phyloP scores from a whole-genome alignment of 1,140 invertebrate genomes.

The Drosophila lowei region DNA sequence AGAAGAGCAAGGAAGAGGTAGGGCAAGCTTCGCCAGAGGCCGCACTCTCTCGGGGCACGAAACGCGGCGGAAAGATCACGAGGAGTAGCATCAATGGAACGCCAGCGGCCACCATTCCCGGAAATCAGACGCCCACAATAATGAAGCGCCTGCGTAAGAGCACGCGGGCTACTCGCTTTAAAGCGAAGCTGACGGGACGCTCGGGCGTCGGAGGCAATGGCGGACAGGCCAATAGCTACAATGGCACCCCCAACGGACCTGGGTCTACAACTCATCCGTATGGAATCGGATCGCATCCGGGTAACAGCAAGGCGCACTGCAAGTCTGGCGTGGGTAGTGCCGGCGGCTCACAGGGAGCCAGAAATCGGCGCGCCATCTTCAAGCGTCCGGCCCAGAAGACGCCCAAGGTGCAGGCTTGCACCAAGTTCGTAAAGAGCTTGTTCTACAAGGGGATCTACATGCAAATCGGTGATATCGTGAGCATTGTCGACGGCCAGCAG shows the following conservation, averaged over 20 bases:
- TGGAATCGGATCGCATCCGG: conserved; percentile 17
- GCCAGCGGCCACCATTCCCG: neutral
- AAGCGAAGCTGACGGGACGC: conserved; percentile 77
- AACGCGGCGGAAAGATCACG: conserved; percentile 47
- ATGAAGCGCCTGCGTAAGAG: conserved; percentile 84
- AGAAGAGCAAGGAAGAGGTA: conserved; percentile 23
- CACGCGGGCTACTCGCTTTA: conserved; percentile 85
- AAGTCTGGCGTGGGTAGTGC: conserved; percentile 34
- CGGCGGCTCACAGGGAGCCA: conserved; percentile 84
- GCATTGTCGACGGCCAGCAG: conserved; percentile 90
- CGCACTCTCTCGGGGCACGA: conserved; percentile 2
- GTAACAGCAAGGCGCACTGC: conserved; percentile 64
- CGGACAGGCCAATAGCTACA: conserved; percentile 34
- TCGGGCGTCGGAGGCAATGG: conserved; percentile 1
- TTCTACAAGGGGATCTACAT: conserved; percentile 94
- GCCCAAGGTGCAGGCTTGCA: conserved; percentile 90
- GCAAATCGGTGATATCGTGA: conserved; percentile 96
- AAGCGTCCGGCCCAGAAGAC: conserved; percentile 92
- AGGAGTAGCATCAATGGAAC: conserved; percentile 59
- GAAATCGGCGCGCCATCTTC: conserved; percentile 90
- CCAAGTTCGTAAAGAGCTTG: conserved; percentile 91
- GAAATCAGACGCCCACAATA: conserved; percentile 46
- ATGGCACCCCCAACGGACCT: conserved; percentile 1
- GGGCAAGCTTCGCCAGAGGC: conserved; percentile 17
- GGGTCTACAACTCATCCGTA: conserved; percentile 32